Evolutionary conservation across 1,140 invertebrate species (phyloP).

Genomic region (Aleiodes sp.): DNA sequence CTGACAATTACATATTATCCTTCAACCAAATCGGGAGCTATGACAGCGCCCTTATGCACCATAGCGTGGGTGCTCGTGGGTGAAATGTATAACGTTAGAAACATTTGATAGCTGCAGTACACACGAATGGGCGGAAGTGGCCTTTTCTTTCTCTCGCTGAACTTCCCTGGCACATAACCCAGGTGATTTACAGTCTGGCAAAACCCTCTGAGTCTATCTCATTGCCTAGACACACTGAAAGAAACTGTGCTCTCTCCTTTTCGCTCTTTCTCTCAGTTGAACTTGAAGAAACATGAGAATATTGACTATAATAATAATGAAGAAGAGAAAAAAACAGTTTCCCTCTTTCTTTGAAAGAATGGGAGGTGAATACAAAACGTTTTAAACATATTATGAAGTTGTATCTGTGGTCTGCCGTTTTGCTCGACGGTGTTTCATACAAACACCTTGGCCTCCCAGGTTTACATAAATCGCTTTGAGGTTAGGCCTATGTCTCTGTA

Average conservation of each 20-base stretch:
- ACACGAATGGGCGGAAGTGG: constrained; percentile 25
- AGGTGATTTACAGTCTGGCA: constrained; percentile 26
- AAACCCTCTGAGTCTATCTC: constrained; percentile 19
- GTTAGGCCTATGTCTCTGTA: no score
- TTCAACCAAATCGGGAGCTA: not conserved
- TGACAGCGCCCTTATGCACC: not conserved
- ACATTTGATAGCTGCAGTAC: not conserved
- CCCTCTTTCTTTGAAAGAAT: not conserved
- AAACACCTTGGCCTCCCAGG: constrained; percentile 38
- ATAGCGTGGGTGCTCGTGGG: constrained; percentile 12
- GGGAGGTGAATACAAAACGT: not conserved
- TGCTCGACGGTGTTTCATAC: not conserved
- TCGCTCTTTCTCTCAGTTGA: not conserved
- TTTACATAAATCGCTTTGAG: constrained; percentile 56
- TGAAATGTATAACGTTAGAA: not conserved
- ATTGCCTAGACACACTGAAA: constrained; percentile 3
- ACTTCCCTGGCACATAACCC: constrained; percentile 20
- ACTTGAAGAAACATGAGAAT: not conserved
- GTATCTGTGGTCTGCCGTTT: not conserved
- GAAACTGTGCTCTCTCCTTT: not conserved
- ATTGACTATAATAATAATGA: not conserved
- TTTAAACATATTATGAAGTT: not conserved
- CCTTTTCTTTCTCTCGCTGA: not conserved
- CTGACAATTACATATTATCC: not conserved
- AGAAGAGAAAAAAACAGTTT: not conserved